Evolutionary conservation across 2,888 invertebrate species (phyloP).

Genomic region (Colletes collaris): DNA sequence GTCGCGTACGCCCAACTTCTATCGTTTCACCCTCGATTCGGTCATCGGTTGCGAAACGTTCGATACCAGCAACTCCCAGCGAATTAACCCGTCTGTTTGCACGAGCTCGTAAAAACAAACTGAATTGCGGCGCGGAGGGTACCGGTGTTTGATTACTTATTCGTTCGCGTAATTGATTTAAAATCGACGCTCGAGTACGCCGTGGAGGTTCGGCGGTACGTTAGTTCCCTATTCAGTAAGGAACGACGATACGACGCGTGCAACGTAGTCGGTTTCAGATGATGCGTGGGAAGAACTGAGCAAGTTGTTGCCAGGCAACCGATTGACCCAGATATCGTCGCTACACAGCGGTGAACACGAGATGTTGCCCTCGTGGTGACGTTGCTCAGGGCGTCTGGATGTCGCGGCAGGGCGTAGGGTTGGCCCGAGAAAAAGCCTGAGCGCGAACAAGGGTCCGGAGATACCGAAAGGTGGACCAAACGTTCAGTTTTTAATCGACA

Average conservation of each 20-base stretch:
- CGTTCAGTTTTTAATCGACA: too few relatives aligned
- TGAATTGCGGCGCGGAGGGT: background rate
- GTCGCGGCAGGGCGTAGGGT: conserved; percentile 42
- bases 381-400: conserved; percentile 57
- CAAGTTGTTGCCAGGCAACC: conserved; percentile 75
- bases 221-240: conserved; percentile 33
- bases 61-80: background rate
- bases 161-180: conserved; percentile 39
- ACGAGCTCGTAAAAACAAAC: background rate
- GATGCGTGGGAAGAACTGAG: conserved; percentile 72
- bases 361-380: conserved; percentile 43
- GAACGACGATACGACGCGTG: conserved; percentile 19
- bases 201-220: conserved; percentile 1
- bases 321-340: conserved; percentile 74
- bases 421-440: background rate
- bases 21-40: background rate
- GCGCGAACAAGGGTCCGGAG: background rate
- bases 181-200: conserved; percentile 16
- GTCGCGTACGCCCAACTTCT: background rate
- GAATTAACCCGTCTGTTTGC: background rate
- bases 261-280: conserved; percentile 56
- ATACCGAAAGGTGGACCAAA: background rate
- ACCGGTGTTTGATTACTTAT: conserved; percentile 23
- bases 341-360: conserved; percentile 42
- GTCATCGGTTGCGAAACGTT: background rate